These are phyloP conservation scores for Acronicta psi DNA, from an alignment of 2,888 invertebrate species.

Conservation along the genomic window DNA sequence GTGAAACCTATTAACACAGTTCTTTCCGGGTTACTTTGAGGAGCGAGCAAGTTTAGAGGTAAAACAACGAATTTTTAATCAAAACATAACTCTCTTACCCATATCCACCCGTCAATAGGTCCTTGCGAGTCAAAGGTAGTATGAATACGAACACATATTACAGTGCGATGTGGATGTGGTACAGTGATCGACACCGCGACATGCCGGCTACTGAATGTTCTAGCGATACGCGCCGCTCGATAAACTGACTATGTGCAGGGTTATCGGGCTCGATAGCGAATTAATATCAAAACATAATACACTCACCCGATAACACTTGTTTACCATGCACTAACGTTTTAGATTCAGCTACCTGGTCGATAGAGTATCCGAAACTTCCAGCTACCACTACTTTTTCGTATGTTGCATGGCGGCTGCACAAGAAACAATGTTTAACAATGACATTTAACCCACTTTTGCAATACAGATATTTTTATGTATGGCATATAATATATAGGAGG, in stretches of 20 bases:
- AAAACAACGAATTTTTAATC: not conserved
- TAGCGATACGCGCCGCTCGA: constrained; percentile 19
- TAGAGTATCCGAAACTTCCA: not conserved
- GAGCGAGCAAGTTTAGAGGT: not conserved
- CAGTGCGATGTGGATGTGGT: not conserved
- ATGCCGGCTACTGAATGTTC: constrained; percentile 45
- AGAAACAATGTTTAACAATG: too few relatives aligned
- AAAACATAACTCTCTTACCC: constrained; percentile 29
- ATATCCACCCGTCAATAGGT: constrained; percentile 24
- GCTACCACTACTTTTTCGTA: too few relatives aligned
- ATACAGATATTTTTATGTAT: too few relatives aligned
- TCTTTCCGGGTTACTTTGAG: not conserved
- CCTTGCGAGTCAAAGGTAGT: not conserved
- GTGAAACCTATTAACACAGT: not conserved
- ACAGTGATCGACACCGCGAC: constrained; percentile 31
- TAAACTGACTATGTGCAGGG: constrained; percentile 41
- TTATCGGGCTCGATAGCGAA: constrained; percentile 52
- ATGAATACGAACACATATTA: constrained; percentile 26
- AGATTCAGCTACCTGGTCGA: constrained; percentile 30
- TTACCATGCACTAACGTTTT: constrained; percentile 35
- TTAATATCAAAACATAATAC: constrained; percentile 53
- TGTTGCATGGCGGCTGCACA: too few relatives aligned
- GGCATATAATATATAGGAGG: too few relatives aligned
- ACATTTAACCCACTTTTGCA: too few relatives aligned
- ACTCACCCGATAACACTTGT: constrained; percentile 52